Evolutionary conservation across 2,797 vertebrate species (phyloP).

Genomic region (Chaetodon trifasciatus): DNA sequence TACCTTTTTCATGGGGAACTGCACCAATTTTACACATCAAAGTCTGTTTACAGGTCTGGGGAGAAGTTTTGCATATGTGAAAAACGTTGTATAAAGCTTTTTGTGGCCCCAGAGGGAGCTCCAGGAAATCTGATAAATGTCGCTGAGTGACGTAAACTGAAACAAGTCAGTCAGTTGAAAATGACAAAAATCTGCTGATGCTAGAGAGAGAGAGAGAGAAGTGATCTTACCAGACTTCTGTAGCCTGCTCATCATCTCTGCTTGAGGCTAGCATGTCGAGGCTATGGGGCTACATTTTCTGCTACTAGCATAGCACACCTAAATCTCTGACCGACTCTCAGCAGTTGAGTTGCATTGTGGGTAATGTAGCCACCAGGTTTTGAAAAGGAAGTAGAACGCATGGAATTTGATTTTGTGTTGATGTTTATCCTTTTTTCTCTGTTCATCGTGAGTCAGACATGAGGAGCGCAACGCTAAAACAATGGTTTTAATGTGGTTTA

Average conservation of each 20-base stretch:
- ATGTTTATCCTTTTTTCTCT: background rate
- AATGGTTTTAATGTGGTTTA: background rate
- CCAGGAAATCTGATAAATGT: background rate
- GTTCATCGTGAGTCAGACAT: background rate
- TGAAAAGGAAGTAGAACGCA: background rate
- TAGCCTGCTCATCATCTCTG: background rate
- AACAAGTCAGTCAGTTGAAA: background rate
- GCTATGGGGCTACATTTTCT: background rate
- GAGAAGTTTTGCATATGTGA: background rate
- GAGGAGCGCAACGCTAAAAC: background rate
- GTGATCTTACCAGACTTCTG: background rate
- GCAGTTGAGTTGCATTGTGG: background rate
- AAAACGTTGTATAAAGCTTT: background rate
- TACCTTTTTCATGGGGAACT: background rate
- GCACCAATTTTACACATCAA: background rate
- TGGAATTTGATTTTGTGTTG: background rate
- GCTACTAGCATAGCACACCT: background rate
- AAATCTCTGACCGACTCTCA: background rate
- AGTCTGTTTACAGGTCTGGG: conserved; percentile 11
- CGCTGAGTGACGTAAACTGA: background rate
- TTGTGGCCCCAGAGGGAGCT: background rate
- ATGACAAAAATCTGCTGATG: background rate
- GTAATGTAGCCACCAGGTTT: conserved; percentile 11
- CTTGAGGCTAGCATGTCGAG: background rate
- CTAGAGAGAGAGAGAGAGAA: background rate